Evolutionary conservation across 2,888 invertebrate species (phyloP).

Genomic region (Epinotia nisella): DNA sequence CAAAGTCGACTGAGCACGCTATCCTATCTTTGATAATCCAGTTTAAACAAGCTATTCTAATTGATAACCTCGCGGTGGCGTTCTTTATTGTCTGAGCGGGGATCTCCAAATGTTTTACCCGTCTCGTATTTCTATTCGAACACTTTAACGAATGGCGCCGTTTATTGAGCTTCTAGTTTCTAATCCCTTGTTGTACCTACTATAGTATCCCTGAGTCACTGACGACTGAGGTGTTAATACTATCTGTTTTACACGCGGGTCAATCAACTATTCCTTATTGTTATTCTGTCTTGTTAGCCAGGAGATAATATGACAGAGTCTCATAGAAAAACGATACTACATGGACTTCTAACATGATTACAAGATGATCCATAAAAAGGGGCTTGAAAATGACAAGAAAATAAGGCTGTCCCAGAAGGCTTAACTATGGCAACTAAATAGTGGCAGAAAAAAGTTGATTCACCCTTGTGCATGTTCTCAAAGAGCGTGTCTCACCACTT

Average conservation of each 20-base stretch:
- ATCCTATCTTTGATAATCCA: background rate
- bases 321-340: too few species aligned
- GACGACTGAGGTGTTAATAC: background rate
- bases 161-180: background rate
- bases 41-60: background rate
- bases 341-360: too few species aligned
- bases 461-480: background rate
- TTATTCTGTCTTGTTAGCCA: too few species aligned
- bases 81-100: constrained; percentile 2
- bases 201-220: background rate
- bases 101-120: constrained; percentile 17
- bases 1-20: background rate
- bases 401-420: too few species aligned
- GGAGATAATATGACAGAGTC: too few species aligned
- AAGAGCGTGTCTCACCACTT: background rate
- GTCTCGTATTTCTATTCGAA: background rate
- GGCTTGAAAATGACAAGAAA: too few species aligned
- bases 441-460: too few species aligned
- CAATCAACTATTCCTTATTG: too few species aligned
- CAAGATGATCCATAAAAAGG: too few species aligned
- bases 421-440: too few species aligned
- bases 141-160: background rate
- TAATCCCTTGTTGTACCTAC: background rate
- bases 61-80: background rate
- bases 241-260: background rate